Evolutionary conservation across 2,888 invertebrate genomes (phyloP).

Genomic region (Reticulitermes lucifugus): DNA sequence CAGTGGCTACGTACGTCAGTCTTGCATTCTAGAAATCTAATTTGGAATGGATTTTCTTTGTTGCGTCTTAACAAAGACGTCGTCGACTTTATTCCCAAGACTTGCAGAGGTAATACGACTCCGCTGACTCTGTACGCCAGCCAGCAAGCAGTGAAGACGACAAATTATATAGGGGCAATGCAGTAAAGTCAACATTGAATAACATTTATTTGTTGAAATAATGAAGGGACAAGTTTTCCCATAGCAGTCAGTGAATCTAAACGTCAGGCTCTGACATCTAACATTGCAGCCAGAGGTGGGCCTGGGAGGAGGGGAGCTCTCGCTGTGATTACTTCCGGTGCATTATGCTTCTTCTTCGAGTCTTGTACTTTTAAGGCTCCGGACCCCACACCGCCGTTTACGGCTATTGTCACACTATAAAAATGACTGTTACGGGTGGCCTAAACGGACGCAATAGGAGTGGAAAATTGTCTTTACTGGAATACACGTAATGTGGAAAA

Average conservation of each 20-base stretch:
- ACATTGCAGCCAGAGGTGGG: not conserved
- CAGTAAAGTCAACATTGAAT: slow-evolving; percentile 23
- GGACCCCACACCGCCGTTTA: not conserved
- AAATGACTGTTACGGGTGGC: not conserved
- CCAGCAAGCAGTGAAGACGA: not conserved
- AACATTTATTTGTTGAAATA: not conserved
- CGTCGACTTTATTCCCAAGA: not conserved
- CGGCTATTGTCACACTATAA: not conserved
- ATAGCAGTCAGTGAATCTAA: slow-evolving; percentile 26
- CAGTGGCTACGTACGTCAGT: not conserved
- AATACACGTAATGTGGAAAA: too few relatives aligned
- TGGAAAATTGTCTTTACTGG: too few relatives aligned
- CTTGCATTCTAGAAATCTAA: not conserved
- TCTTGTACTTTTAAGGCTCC: not conserved
- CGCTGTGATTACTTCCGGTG: slow-evolving; percentile 26
- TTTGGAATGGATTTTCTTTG: slow-evolving; percentile 2
- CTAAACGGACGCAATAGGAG: too few relatives aligned
- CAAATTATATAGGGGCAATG: slow-evolving; percentile 22
- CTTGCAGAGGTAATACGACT: not conserved
- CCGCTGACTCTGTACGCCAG: not conserved
- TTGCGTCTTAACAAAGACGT: slow-evolving; percentile 16
- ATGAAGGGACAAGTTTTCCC: slow-evolving; percentile 9
- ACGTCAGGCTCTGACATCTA: slow-evolving; percentile 7
- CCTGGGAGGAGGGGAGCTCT: not conserved
- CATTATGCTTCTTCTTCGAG: not conserved